phyloP scores from a whole-genome alignment of 1,140 invertebrate species.

The Anthonomus grandis region DNA sequence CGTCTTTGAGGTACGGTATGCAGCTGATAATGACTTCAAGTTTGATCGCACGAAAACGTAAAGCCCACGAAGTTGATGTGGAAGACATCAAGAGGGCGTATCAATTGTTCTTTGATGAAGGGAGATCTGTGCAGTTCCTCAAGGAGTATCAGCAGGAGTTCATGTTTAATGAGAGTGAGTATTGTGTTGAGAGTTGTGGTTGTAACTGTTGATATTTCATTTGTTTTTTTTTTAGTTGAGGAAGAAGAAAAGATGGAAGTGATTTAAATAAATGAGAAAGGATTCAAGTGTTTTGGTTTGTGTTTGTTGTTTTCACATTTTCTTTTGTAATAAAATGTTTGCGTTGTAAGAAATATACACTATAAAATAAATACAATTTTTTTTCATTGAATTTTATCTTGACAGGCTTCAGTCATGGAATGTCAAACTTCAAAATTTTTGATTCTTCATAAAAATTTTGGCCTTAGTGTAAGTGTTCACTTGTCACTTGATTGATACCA shows the following conservation, averaged over 20 bases:
- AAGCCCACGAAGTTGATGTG: constrained; percentile 82
- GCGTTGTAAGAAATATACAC: too few species aligned
- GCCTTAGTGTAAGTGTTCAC: too few species aligned
- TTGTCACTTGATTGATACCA: too few species aligned
- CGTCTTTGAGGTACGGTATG: constrained; percentile 95
- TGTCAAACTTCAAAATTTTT: too few species aligned
- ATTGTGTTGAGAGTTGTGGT: neutral
- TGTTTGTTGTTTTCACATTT: too few species aligned
- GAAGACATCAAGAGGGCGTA: constrained; percentile 96
- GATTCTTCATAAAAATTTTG: too few species aligned
- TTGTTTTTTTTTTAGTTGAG: constrained; percentile 15
- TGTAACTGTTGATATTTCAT: neutral
- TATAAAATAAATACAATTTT: too few species aligned
- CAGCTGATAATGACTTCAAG: constrained; percentile 95
- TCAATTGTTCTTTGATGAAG: constrained; percentile 90
- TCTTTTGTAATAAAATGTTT: too few species aligned
- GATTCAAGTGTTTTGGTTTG: too few species aligned
- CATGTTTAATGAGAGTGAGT: constrained; percentile 73
- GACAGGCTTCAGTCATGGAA: too few species aligned
- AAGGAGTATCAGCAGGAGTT: constrained; percentile 96
- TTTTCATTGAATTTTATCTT: too few species aligned
- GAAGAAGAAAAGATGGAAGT: constrained; percentile 24
- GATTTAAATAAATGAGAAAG: constrained; percentile 1
- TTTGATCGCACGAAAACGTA: constrained; percentile 77
- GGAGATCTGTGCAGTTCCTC: constrained; percentile 86